A percentile compares a stretch with the other conserved stretches of the same genome.
phyloP scores from a whole-genome alignment of 2,888 invertebrate genomes.

The Deroplatys truncata region DNA sequence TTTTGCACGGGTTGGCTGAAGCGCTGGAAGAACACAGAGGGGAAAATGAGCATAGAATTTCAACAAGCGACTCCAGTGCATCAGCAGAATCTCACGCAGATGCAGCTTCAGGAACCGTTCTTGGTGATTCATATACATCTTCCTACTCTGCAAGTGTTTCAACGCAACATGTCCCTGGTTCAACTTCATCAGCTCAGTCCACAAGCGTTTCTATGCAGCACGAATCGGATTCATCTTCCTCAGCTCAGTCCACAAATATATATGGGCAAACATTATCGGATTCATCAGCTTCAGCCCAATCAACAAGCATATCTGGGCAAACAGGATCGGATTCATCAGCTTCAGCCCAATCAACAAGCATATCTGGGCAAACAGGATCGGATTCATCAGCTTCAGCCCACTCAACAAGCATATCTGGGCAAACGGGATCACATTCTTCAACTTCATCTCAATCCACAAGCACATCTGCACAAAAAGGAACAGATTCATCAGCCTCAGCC shows the following conservation, averaged over 20 bases:
- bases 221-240: neutral
- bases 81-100: neutral
- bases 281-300: neutral
- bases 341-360: neutral
- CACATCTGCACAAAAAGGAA: no score
- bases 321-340: neutral
- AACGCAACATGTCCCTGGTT: neutral
- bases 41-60: neutral
- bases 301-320: neutral
- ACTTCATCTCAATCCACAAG: no score
- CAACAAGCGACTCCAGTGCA: neutral
- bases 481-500: no score
- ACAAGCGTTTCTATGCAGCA: neutral
- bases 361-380: neutral
- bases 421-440: neutral
- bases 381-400: neutral
- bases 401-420: neutral
- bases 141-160: neutral
- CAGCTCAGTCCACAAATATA: neutral
- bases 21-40: neutral
- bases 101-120: neutral
- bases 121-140: neutral
- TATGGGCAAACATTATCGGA: neutral
- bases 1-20: neutral
- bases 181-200: neutral